Base-by-base conservation (phyloP, 2,888 invertebrate genomes). In the Scrobipalpa costella region DNA sequence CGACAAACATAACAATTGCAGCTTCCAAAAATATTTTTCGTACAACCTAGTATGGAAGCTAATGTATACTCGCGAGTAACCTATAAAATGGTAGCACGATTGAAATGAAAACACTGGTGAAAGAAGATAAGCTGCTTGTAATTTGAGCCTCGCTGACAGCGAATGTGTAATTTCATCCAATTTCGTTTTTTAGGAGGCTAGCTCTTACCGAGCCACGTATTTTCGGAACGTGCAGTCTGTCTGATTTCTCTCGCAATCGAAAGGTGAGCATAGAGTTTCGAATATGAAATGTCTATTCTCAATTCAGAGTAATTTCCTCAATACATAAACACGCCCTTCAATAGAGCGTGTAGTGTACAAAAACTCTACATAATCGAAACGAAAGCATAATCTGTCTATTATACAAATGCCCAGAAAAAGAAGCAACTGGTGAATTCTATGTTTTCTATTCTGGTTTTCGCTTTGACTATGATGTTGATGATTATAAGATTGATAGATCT, bases 161-260 rank as follows among this genome's bases (percentile, higher is more conserved):
- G 79, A 81, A 85, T 83, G 79, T 84, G 82, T 87, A 85, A 87
- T 86, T 86, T 80, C 76, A 83, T 83, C 80, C 77, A 84, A 86
- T 86, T 83, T 80, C 70, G 38, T 76, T 77, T 74, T 75, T 76
- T 81, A 71, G 65, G 67, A 68, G 69, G 65, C 64, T 64, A 63
- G 64, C 62, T 64, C 65, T 9, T 40, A 40, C 40, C 40, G 13
- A 40, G 40, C 40, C 40, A 40, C 40, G 40, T 40, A 40, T 40
- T 40, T 40, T 40, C 61, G 57, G 65, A 71, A 70, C 71, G 72
- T 71, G 69, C 65, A 68, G 67, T 63, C 68, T 70, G 71, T 73
- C 64, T 55, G 66, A 67, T 63, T 65, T 67, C 62, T 61, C 68
- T 66, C 50, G 63, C 65, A 67, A 67, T 69, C 66, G 71, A 69